A percentile compares a stretch with the other conserved stretches of the same genome.
Evolutionary conservation across 2,113 vertebrate genomes (phyloP).

Genomic region (Felis catus): DNA sequence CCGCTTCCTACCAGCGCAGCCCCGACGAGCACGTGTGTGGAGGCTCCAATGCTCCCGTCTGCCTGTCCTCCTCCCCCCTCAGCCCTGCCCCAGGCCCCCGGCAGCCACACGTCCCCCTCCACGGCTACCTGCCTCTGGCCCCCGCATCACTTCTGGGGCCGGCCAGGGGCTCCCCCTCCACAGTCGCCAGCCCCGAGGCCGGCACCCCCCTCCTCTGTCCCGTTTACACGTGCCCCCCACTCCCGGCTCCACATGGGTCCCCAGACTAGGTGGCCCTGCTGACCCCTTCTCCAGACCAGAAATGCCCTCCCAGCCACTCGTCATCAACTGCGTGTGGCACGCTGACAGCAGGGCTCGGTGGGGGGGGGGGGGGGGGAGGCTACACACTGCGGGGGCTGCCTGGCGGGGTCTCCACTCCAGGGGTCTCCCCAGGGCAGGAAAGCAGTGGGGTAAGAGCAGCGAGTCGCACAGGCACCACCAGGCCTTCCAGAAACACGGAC

Average conservation of each 20-base stretch:
- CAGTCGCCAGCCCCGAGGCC: rapidly evolving
- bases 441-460: rapidly evolving
- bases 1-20: rapidly evolving
- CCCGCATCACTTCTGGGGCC: neutral
- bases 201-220: neutral
- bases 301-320: neutral
- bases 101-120: neutral
- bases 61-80: rapidly evolving
- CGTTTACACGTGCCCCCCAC: rapidly evolving
- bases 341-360: neutral
- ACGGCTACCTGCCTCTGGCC: neutral
- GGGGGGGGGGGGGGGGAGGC: rapidly evolving
- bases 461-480: neutral
- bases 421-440: neutral
- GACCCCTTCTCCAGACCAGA: neutral
- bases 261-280: neutral
- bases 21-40: neutral
- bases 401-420: too few species aligned
- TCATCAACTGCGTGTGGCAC: rapidly evolving
- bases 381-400: too few species aligned
- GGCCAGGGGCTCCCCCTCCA: rapidly evolving
- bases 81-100: neutral
- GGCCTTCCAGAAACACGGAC: neutral
- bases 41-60: rapidly evolving
- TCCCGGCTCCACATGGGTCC: too few species aligned